Percentiles rank a stretch among this genome's conserved stretches.
Conservation (phyloP, 2,888 invertebrate genomes). For the Metallyticus violacea region DNA sequence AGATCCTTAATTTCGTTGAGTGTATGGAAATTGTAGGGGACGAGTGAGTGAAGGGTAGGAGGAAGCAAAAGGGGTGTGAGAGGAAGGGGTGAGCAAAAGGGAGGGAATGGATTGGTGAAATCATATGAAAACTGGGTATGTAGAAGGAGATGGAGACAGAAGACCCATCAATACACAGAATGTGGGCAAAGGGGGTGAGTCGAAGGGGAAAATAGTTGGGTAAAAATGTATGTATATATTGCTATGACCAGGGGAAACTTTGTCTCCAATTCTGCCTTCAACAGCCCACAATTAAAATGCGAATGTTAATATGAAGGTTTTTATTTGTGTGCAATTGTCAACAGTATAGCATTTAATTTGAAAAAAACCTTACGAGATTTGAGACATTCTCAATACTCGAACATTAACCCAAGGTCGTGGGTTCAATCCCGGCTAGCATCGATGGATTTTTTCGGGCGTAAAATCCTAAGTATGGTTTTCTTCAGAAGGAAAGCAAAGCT, state of each 20-base stretch:
- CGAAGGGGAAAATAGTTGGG: neutral
- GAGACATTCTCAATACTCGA: neutral
- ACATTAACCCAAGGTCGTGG: too few relatives aligned
- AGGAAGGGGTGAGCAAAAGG: slow-evolving; percentile 4
- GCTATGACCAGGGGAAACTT: neutral
- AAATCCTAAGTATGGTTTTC: too few relatives aligned
- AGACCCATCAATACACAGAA: neutral
- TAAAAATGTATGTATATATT: neutral
- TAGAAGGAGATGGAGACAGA: neutral
- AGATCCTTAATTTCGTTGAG: slow-evolving; percentile 27
- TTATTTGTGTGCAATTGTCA: too few relatives aligned
- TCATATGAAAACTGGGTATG: neutral
- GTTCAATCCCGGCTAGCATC: too few relatives aligned
- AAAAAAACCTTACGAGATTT: neutral
- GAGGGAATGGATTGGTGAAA: slow-evolving; percentile 12
- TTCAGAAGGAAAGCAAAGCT: too few relatives aligned
- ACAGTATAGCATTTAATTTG: neutral
- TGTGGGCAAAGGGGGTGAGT: neutral
- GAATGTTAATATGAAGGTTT: neutral
- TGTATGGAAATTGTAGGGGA: slow-evolving; percentile 24
- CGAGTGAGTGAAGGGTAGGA: neutral
- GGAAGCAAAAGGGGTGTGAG: neutral
- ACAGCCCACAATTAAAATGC: neutral
- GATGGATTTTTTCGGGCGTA: too few relatives aligned
- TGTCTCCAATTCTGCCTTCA: neutral